phyloP scores from a whole-genome alignment of 2,888 invertebrate genomes.

The Sminthurinus aureus region DNA sequence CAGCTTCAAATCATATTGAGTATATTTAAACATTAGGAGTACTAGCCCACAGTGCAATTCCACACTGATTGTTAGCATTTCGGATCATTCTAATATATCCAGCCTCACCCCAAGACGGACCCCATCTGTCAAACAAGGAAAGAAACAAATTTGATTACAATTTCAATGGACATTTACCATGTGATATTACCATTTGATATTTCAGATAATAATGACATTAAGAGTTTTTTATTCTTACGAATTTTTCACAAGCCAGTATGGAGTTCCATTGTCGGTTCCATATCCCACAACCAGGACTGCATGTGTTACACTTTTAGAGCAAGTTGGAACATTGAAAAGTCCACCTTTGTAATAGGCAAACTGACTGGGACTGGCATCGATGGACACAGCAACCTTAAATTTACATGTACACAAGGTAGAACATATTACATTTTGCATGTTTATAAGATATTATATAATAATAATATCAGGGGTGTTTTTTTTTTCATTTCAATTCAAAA shows the following conservation, averaged over 20 bases:
- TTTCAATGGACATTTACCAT: too few species aligned
- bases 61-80: slow-evolving; percentile 64
- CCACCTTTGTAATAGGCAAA: neutral
- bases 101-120: slow-evolving; percentile 63
- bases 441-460: too few species aligned
- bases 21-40: slow-evolving; percentile 61
- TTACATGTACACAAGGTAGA: too few species aligned
- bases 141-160: too few species aligned
- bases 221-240: slow-evolving; percentile 60
- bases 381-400: slow-evolving; percentile 10
- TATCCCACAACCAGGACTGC: slow-evolving; percentile 66
- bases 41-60: slow-evolving; percentile 63
- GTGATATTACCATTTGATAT: too few species aligned
- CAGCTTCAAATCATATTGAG: too few species aligned
- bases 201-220: too few species aligned
- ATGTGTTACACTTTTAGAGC: slow-evolving; percentile 65
- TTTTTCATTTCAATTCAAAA: neutral
- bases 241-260: slow-evolving; percentile 67
- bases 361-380: slow-evolving; percentile 1
- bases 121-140: slow-evolving; percentile 50
- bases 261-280: slow-evolving; percentile 62
- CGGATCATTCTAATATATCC: slow-evolving; percentile 64
- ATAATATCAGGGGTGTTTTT: neutral
- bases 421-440: too few species aligned
- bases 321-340: slow-evolving; percentile 64